A percentile compares a stretch with the other conserved stretches of the same genome.
Evolutionary conservation across 2,113 vertebrate species (phyloP).

Genomic region (Tetrao urogallus): DNA sequence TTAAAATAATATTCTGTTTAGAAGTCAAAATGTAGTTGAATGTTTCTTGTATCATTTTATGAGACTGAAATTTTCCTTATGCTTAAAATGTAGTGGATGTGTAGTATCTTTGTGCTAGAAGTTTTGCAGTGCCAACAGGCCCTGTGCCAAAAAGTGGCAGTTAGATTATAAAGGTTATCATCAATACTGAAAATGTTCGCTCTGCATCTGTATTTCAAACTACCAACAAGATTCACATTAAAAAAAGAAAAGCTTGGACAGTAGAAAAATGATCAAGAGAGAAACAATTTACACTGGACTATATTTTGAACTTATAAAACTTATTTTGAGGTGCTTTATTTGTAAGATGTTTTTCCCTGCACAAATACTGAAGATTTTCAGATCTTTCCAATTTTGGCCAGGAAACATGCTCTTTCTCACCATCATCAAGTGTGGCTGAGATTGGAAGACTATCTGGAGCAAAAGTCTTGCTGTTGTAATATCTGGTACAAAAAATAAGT

Average conservation of each 20-base stretch:
- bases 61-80: not conserved
- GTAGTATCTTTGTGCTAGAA: not conserved
- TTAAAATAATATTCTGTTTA: not conserved
- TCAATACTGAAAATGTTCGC: not conserved
- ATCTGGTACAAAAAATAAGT: not conserved
- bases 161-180: not conserved
- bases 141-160: not conserved
- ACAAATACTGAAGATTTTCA: not conserved
- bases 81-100: not conserved
- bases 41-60: not conserved
- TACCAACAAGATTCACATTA: accelerated
- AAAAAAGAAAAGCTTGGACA: not conserved
- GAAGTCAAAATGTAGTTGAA: not conserved
- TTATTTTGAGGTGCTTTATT: not conserved
- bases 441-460: not conserved
- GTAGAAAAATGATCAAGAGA: not conserved
- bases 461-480: not conserved
- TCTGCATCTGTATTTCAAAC: not conserved
- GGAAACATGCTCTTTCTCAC: not conserved
- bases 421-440: not conserved
- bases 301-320: not conserved
- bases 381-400: not conserved
- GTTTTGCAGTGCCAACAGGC: not conserved
- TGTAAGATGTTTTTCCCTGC: not conserved
- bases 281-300: not conserved